Evolutionary conservation across 2,113 vertebrate genomes (phyloP).

Genomic region (Nothoprocta perdicaria): DNA sequence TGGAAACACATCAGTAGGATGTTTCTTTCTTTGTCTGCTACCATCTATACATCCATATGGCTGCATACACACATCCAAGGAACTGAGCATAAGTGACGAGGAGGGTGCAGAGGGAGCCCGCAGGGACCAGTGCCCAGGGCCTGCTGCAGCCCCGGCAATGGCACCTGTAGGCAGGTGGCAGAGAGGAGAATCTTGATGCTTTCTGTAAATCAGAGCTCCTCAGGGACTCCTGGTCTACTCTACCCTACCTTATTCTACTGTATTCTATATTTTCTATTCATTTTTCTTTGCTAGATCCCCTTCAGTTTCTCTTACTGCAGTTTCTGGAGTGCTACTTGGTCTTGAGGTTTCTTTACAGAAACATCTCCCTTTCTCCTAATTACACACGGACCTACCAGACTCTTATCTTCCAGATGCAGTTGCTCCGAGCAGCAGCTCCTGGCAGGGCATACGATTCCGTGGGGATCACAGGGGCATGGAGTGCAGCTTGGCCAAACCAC

Average conservation of each 20-base stretch:
- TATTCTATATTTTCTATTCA: too few relatives aligned
- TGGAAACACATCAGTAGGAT: background rate
- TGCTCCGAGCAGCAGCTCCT: background rate
- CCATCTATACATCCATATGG: constrained; percentile 52
- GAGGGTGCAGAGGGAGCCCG: constrained; percentile 36
- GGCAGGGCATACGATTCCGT: background rate
- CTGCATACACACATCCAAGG: background rate
- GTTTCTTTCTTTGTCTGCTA: constrained; percentile 71
- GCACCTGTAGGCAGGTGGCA: background rate
- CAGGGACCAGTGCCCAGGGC: background rate
- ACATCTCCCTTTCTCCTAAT: background rate
- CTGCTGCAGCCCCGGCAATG: rapidly evolving
- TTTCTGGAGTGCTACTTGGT: background rate
- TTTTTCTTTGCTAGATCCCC: background rate
- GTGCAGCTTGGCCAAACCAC: background rate
- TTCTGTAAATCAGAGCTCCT: background rate
- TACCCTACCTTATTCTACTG: background rate
- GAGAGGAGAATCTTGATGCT: background rate
- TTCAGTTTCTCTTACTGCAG: background rate
- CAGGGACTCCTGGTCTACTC: background rate
- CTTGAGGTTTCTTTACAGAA: background rate
- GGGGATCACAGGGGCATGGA: background rate
- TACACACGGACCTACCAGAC: background rate
- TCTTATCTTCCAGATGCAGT: background rate
- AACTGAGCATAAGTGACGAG: constrained; percentile 57